Base-by-base conservation (phyloP, 2,888 invertebrate species). In the Pristionchus arcanus region DNA sequence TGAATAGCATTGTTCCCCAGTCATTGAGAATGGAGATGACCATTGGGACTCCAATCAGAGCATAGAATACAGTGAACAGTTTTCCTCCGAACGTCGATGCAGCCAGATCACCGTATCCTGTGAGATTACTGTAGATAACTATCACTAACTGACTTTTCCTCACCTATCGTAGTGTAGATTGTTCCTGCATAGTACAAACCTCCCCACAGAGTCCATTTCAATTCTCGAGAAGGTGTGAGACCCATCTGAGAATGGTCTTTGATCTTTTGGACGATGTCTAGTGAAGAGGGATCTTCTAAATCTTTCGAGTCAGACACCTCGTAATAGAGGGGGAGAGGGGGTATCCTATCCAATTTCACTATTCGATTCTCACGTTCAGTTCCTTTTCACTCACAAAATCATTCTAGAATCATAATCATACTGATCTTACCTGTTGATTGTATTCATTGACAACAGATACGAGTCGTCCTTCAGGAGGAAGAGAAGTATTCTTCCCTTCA, bases 11-110 rank as follows among this genome's bases (percentile, higher is more conserved):
- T 96, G 98, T 98, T 92, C 98, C 98, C 95, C 98, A 97, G 96
- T 98, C 98, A 66, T 98, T 98, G 92, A 99, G 96, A 25, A 98
- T 97, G 90, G 98, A 97, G 93, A 98, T 96, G 95, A 98, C 98
- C 94, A 99, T 96, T 0, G 99, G 99, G 94, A 99, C 98, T 16
- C 99, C 99, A 91, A 99, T 97, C 90, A 98, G 97, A 31, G 98
- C 98, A 95, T 99, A 99, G 42, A 97, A 96, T 92, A 99, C 98
- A 0, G 98, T 98, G 84, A 98, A 96, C 0, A 97, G 97, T 91
- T 97, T 97, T 16, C 98, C 99, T 28, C 97, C 97, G 21, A 93
- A 96, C 13, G 98, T 99, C 92, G 97, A 97, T 0, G 98, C 98
- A 74, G 97, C 97, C 93, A 98, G 97, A 95, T 99, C 98, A 90